These are phyloP conservation scores for Calliopum simillimum DNA, from an alignment of 2,888 invertebrate genomes.

Conservation along the genomic window DNA sequence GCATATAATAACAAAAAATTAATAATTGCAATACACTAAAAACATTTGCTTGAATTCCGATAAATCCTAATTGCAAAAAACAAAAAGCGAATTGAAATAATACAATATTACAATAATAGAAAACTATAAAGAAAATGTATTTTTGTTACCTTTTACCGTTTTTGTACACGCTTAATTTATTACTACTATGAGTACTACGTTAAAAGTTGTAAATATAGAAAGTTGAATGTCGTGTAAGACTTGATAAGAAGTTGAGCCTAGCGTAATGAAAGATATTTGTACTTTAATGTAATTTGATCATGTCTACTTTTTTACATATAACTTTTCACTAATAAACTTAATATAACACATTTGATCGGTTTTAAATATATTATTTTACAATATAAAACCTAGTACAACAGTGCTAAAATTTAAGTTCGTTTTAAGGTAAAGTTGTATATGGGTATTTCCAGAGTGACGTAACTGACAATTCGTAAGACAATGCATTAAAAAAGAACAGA, in stretches of 20 bases:
- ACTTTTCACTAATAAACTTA: no score
- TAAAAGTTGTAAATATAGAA: neutral
- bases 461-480: no score
- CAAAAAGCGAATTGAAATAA: neutral
- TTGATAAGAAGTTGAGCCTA: neutral
- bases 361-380: no score
- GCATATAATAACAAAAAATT: neutral
- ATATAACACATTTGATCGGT: no score
- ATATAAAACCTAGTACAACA: no score
- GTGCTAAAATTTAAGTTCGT: no score
- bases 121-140: neutral
- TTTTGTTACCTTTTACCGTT: neutral
- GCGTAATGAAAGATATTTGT: conserved; percentile 3
- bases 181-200: neutral
- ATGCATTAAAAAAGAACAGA: no score
- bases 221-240: neutral
- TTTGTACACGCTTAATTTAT: conserved; percentile 7
- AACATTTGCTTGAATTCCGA: neutral
- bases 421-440: no score
- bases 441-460: no score
- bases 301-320: conserved; percentile 2
- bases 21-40: neutral
- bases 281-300: neutral
- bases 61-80: neutral
- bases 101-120: neutral